phyloP scores from a whole-genome alignment of 2,797 vertebrate genomes.

The Ctenochaetus hawaiiensis region DNA sequence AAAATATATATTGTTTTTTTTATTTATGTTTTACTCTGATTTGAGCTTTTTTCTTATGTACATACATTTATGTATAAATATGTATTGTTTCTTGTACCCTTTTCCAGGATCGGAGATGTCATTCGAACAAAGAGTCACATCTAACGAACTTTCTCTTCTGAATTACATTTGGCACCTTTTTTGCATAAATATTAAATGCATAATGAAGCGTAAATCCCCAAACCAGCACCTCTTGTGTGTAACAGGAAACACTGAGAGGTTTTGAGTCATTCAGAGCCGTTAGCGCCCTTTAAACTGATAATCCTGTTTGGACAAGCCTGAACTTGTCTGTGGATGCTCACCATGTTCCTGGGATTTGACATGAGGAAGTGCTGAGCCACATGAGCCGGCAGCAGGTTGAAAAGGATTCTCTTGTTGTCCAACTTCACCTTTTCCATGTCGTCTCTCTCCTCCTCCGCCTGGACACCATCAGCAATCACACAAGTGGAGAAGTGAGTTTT shows the following conservation, averaged over 20 bases:
- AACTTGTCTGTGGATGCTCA: slow-evolving; percentile 77
- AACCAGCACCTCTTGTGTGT: background rate
- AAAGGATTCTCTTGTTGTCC: slow-evolving; percentile 98
- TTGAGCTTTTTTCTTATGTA: too few species aligned
- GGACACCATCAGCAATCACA: slow-evolving; percentile 8
- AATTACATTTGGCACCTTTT: too few species aligned
- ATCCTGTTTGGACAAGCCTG: slow-evolving; percentile 5
- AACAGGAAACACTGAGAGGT: slow-evolving; percentile 11
- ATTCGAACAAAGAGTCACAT: background rate
- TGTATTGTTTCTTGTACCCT: too few species aligned
- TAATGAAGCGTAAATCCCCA: background rate
- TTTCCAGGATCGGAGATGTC: background rate
- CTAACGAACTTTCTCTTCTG: background rate
- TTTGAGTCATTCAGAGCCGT: background rate
- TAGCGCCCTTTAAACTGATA: background rate
- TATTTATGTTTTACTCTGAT: too few species aligned
- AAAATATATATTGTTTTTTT: too few species aligned
- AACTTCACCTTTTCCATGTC: slow-evolving; percentile 99
- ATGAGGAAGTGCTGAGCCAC: slow-evolving; percentile 98
- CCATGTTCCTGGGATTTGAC: slow-evolving; percentile 99
- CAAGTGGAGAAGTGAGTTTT: slow-evolving; percentile 1
- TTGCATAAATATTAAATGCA: background rate
- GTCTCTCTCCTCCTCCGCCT: slow-evolving; percentile 98
- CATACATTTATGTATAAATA: too few species aligned
- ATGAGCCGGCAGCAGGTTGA: slow-evolving; percentile 96